Base-by-base conservation (phyloP, 92 coral and sea anemone species). In the Porites lobata region DNA sequence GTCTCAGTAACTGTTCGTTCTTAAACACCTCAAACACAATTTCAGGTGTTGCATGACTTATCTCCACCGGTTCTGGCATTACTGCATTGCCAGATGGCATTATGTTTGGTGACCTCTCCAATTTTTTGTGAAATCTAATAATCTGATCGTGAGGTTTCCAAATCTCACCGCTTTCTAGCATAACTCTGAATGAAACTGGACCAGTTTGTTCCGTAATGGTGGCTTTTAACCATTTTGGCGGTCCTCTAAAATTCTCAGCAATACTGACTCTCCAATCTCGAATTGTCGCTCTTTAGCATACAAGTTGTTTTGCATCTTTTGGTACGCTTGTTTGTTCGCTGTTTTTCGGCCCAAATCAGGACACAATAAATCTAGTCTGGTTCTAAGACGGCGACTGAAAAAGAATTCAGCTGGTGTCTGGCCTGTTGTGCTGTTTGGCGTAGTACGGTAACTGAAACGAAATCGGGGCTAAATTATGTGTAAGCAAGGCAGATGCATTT, bases 61-160 rank as follows among this genome's bases (percentile, higher is more conserved):
- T 52, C 61, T 54, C 65, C 61, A 14, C 32, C 32, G 19, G 53
- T 59, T 53, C 67, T 29, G 66, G 51, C 52, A 9, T 53, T 22
- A 24, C 66, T 15, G 51, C 52, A 9, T 53, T 22, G 62, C 66
- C 24, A 12, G 26, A 11, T 64, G 70, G 71, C 72, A 9, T 24
- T 50, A 29, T 72, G 74, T 9, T 80, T 57, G 50, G 52, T 29
- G 72, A 9, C 54, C 11, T 21, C 24, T 59, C 72, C n/a, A 22
- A 22, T 3, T 51, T 32, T 15, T 75, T 7, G 65, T 62, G 18
- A 58, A 24, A 52, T 77, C 76, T 51, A 58, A 56, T 80, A 9
- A 85, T 85, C 56, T 84, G 93, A 71, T 85, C 90, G 19, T 90
- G 93, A 5, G 87, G 61, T 68, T 47, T 90, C 65, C 81, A 76